phyloP scores from a whole-genome alignment of 2,888 invertebrate species.

The Cantharis rufa region DNA sequence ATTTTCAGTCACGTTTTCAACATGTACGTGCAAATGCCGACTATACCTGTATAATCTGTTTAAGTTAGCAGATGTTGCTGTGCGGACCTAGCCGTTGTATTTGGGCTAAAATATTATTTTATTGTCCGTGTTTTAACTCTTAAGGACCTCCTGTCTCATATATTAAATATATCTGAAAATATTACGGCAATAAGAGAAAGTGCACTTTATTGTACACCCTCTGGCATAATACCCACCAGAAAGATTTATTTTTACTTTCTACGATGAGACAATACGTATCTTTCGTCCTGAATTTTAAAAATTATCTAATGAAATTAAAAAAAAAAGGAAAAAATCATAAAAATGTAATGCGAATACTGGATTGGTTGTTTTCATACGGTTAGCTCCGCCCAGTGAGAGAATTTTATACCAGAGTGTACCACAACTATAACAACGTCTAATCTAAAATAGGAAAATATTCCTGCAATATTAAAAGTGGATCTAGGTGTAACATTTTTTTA shows the following conservation, averaged over 20 bases:
- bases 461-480: not conserved
- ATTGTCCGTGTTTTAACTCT: not conserved
- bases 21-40: constrained; percentile 1
- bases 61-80: not conserved
- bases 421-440: too few relatives aligned
- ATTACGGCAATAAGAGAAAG: not conserved
- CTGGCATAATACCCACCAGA: not conserved
- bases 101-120: not conserved
- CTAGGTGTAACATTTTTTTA: not conserved
- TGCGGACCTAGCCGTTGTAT: not conserved
- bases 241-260: not conserved
- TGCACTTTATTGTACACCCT: not conserved
- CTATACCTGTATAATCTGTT: not conserved
- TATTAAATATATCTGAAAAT: not conserved
- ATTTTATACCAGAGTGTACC: too few relatives aligned
- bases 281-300: too few relatives aligned
- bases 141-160: not conserved
- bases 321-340: too few relatives aligned
- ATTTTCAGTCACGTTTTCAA: not conserved
- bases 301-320: too few relatives aligned
- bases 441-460: not conserved
- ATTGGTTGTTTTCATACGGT: too few relatives aligned
- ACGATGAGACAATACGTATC: too few relatives aligned
- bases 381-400: too few relatives aligned
- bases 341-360: too few relatives aligned